phyloP scores from a whole-genome alignment of 2,888 invertebrate species.

The Aleiodes leptofemur region DNA sequence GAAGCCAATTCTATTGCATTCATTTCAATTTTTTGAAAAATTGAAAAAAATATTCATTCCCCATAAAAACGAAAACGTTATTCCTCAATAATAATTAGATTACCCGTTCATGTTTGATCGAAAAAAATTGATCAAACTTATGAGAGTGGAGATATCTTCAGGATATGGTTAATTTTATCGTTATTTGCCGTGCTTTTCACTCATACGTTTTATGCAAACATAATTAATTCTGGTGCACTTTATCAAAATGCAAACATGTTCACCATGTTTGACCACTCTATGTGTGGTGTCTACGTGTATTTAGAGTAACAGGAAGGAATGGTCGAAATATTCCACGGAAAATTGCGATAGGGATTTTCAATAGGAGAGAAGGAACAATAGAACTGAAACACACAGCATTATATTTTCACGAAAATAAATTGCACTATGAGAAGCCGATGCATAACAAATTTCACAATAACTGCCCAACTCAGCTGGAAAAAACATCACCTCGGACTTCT shows the following conservation, averaged over 20 bases:
- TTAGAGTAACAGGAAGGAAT: neutral
- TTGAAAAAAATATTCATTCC: no score
- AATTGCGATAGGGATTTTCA: constrained; percentile 35
- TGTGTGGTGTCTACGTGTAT: no score
- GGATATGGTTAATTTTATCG: constrained; percentile 36
- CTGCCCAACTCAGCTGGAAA: neutral
- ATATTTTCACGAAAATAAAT: constrained; percentile 55
- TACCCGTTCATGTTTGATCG: neutral
- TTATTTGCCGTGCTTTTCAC: constrained; percentile 25
- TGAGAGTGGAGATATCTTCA: neutral
- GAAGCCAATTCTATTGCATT: neutral
- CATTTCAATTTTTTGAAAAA: no score
- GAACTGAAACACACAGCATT: neutral
- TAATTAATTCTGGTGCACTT: neutral
- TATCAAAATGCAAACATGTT: constrained; percentile 3
- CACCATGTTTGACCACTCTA: neutral
- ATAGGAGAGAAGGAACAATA: constrained; percentile 10
- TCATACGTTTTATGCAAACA: neutral
- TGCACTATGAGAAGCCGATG: neutral
- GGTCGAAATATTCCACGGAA: neutral
- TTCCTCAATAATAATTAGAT: neutral
- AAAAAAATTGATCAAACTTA: neutral
- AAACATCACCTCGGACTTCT: no score
- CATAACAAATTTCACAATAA: neutral
- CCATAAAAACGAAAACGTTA: no score